Percentiles rank a stretch among this genome's conserved stretches.
These are phyloP conservation scores for Burhinus oedicnemus DNA, from an alignment of 2,113 vertebrate genomes.

Conservation along the genomic window DNA sequence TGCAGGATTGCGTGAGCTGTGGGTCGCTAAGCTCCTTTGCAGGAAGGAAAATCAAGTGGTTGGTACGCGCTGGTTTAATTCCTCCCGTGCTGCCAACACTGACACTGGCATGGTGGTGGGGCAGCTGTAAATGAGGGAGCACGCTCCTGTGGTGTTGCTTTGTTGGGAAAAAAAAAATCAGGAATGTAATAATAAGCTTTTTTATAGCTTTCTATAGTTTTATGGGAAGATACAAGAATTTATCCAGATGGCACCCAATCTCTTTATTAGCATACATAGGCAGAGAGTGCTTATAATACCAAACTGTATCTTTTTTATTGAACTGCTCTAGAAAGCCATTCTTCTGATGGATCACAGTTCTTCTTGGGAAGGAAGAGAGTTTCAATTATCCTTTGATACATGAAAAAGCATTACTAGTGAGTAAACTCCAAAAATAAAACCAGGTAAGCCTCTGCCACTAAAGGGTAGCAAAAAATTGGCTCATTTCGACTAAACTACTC, in stretches of 20 bases:
- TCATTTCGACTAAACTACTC: background rate
- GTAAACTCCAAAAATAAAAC: background rate
- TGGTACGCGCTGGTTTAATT: background rate
- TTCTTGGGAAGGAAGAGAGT: background rate
- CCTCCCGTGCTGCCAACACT: background rate
- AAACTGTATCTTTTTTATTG: background rate
- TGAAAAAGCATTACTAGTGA: background rate
- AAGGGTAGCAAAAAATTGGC: background rate
- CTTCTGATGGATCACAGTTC: background rate
- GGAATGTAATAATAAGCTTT: background rate
- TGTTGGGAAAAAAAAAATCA: background rate
- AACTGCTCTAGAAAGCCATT: background rate
- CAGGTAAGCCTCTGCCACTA: background rate
- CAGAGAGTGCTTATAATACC: background rate
- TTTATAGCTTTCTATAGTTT: background rate
- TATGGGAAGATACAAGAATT: background rate
- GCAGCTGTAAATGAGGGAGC: accelerated
- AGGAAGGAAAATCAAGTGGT: accelerated
- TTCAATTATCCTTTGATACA: background rate
- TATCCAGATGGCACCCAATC: background rate
- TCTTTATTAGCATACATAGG: background rate
- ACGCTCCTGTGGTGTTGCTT: background rate
- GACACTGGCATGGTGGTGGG: accelerated
- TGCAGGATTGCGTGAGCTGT: background rate
- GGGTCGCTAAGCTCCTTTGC: background rate